Base-by-base conservation (phyloP, 1,140 invertebrate species). In the Maconellicoccus hirsutus region DNA sequence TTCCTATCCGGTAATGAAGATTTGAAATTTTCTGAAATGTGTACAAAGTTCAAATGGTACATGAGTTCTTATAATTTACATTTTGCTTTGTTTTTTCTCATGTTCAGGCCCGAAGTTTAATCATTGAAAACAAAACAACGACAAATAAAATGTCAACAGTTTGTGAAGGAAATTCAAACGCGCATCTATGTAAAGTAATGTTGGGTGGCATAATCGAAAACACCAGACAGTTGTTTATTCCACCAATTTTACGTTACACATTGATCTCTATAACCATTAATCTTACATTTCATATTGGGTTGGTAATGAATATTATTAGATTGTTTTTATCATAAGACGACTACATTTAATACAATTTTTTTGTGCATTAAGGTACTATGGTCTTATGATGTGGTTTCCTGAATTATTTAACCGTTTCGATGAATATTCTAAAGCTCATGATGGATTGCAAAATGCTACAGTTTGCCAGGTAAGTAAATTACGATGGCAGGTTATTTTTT, bases 201-300 rank as follows among this genome's bases (percentile, higher is more conserved):
- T 76, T 91, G 70, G 80, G 82, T 71, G 88, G 89, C 59, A 91
- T 92, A 73, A 80, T 88, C 71, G 85, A 89, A 71, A 90, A 93
- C 78, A 92, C 89, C 78, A 89, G 87, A 78, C 85, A 87, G 75
- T 79, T 92, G 59, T 93, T 93, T 76, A 80, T 87, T 29, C 84
- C 86, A 70, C 89, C 90, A 27, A 91, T 92, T 72, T 79, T 92
- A 59, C 86, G 87, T 74, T 92, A 91, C 78, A 93, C 90, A 23
- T 75, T 88, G 69, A 89, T 92, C 75, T 92, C 90, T 33, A 91
- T 93, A 73, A 86, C 87, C 69, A 92, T 93, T 76, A 93, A 92
- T 76, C 90, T 93, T 77, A 91, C 90, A 73, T 92, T 93, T 80
- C 90, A 92, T 81, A 92, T 93, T 79, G 90, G 88, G 84, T 86